Evolutionary conservation across 92 coral and sea anemone species (phyloP), one percentile per base, ranked within the genome.

Genomic region (Porites evermanni): DNA sequence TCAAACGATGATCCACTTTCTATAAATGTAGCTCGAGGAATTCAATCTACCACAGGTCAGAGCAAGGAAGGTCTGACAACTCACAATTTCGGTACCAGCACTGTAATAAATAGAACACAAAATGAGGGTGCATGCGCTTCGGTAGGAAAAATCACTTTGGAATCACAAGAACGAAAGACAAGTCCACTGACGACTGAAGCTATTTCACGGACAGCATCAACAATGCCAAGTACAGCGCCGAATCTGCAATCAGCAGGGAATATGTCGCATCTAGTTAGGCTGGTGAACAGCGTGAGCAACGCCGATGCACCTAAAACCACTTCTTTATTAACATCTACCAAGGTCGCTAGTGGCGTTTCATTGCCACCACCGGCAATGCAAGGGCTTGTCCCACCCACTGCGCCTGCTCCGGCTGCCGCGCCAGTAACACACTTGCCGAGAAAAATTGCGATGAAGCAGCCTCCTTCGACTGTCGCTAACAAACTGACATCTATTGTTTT

Each of bases 391-490:
- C 2, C 16, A 10, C 3, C 61, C 12, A 56, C 14, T 56, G 61
- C 16, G 17, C 7, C 47, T 20, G 8, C 10, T 24, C 10, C 11
- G 64, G 73, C 74, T 26, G 74, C 53, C 51, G 72, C 74, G 64
- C 80, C 80, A 24, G 78, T 58, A 12, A 51, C 87, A 2, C 89
- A 79, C 18, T 12, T 38, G 17, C 79, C 89, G 19, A 82, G 86
- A 14, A 81, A 82, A 18, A 80, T 83, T 66, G 86, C 78, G 8
- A 77, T 81, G 81, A 87, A 80, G 17, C 86, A 66, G 64, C 80
- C 74, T 53, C 50, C 17, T 11, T 29, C 53, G 8, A 26, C 72
- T 3, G 64, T 24, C 16, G 78, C 44, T 9, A 53, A 2, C 64
- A 74, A 10, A 20, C 47, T 9, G 0, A 75, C 82, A 7, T 63